Percentiles rank a stretch among this genome's conserved stretches.
These are phyloP conservation scores for Telenomus remus DNA, from an alignment of 1,140 invertebrate genomes.

Conservation along the genomic window DNA sequence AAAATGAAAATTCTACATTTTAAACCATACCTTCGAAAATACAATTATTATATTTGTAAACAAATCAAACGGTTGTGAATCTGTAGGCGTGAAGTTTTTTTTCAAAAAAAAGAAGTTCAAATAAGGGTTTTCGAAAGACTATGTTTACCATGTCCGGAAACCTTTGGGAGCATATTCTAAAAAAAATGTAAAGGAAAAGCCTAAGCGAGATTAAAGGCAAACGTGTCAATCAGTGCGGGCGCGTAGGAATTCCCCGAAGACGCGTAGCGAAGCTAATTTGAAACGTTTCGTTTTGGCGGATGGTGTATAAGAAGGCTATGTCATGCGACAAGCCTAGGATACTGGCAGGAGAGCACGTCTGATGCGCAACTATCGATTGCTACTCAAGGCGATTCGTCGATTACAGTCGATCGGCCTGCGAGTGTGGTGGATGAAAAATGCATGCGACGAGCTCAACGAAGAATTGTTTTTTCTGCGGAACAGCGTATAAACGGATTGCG, in stretches of 20 bases:
- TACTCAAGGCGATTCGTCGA: conserved; percentile 41
- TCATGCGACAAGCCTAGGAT: conserved; percentile 35
- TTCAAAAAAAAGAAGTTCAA: too few relatives aligned
- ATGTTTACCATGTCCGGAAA: conserved; percentile 2
- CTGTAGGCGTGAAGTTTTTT: too few relatives aligned
- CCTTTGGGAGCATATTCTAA: not conserved
- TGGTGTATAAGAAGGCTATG: conserved; percentile 52
- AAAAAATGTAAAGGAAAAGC: conserved; percentile 13
- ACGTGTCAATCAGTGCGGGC: conserved; percentile 48
- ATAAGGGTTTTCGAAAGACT: conserved; percentile 1
- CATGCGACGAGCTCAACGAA: conserved; percentile 42
- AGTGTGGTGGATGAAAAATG: conserved; percentile 44
- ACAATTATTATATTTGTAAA: too few relatives aligned
- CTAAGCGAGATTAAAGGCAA: conserved; percentile 42
- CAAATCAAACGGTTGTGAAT: too few relatives aligned
- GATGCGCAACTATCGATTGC: conserved; percentile 62
- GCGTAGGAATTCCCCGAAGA: conserved; percentile 60
- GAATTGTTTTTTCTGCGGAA: conserved; percentile 41
- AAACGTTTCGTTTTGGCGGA: conserved; percentile 54
- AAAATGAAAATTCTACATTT: too few relatives aligned
- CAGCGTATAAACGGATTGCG: conserved; percentile 23
- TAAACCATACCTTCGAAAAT: too few relatives aligned
- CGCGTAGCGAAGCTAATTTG: conserved; percentile 65
- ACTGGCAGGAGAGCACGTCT: conserved; percentile 59
- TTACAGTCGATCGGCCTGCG: conserved; percentile 36